Base-by-base conservation (phyloP, 1,140 invertebrate genomes). In the Ganaspis sp. region DNA sequence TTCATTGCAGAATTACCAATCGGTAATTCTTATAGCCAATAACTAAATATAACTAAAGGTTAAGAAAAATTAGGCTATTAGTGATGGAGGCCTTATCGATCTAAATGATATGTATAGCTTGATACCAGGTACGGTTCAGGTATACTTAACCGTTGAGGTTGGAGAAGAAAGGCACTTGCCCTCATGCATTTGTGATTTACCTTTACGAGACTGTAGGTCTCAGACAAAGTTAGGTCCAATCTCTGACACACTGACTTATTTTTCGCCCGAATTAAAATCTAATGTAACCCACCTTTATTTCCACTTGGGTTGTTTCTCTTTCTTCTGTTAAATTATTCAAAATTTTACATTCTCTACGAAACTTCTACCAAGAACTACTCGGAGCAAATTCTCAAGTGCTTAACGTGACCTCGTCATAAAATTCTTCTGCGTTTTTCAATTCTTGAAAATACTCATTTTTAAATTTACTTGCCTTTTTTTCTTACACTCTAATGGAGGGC, bases 41-140 rank as follows among this genome's bases (percentile, higher is more conserved):
- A 49, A 0, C 77, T 75, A 70, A 45, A 79, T 79, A 74, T 53
- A 54, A 70, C 81, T 83, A 76, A 74, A 81, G 82, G 79, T 81
- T 81, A 77, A 81, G 74, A 81, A 81, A 81, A 83, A 79, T 83
- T 79, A 81, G 75, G 29, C 69, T 81, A 81, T 80, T 81, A 83
- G 75, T 54, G 78, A 83, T 81, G 78, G 75, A 78, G 76, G 74
- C 38, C 49, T 75, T 77, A 83, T 83, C 75, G 78, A 83, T 80
- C 78, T 38, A 9, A 29, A 53, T 75, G 53, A 81, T 54, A 72
- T 77, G 77, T 79, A 78, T 81, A 80, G 72, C 74, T 74, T 69
- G 69, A 15, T 78, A 69, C 72, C 81, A 80, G 78, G 70, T 73
- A 76, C 74, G 79, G 70, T 80, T 80, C 76, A 82, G 76, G 74